phyloP scores from a whole-genome alignment of 64 coral and sea anemone genomes.

The Exaiptasia diaphana region DNA sequence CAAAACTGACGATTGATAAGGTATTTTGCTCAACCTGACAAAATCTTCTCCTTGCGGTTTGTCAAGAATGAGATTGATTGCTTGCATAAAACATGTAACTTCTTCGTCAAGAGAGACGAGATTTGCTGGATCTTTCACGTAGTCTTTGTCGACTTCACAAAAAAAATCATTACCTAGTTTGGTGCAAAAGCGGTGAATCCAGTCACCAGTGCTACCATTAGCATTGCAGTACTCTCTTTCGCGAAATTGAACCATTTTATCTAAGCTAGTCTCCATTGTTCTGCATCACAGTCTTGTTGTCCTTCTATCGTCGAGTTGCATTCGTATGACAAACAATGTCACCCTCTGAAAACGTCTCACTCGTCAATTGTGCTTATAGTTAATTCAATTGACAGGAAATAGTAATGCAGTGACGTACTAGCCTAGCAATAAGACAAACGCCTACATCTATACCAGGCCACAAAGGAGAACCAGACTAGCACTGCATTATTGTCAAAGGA shows the following conservation, averaged over 20 bases:
- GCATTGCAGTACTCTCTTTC: conserved; percentile 1
- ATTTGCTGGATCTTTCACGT: conserved; percentile 68
- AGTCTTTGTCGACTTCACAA: conserved; percentile 78
- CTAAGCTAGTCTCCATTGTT: conserved; percentile 13
- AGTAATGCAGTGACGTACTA: too few relatives aligned
- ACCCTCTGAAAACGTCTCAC: too few relatives aligned
- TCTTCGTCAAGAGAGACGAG: conserved; percentile 70
- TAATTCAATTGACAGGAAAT: too few relatives aligned
- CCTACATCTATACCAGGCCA: too few relatives aligned
- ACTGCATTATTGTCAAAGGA: too few relatives aligned
- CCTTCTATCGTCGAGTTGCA: too few relatives aligned
- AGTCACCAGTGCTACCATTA: conserved; percentile 29
- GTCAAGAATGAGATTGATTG: conserved; percentile 58
- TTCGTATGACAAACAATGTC: too few relatives aligned
- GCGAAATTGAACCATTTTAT: conserved; percentile 17
- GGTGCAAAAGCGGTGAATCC: conserved; percentile 80
- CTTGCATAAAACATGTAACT: conserved; percentile 47
- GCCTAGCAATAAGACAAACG: too few relatives aligned
- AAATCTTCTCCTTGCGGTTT: conserved; percentile 40
- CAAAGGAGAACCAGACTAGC: too few relatives aligned
- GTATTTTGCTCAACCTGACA: conserved; percentile 47
- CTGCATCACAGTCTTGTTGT: neutral
- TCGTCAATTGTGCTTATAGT: too few relatives aligned
- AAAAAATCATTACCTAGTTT: conserved; percentile 85
- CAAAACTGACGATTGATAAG: conserved; percentile 1